Evolutionary conservation across 2,113 vertebrate species (phyloP), one percentile per base, ranked within the genome.

Genomic region (Azemiops feae): DNA sequence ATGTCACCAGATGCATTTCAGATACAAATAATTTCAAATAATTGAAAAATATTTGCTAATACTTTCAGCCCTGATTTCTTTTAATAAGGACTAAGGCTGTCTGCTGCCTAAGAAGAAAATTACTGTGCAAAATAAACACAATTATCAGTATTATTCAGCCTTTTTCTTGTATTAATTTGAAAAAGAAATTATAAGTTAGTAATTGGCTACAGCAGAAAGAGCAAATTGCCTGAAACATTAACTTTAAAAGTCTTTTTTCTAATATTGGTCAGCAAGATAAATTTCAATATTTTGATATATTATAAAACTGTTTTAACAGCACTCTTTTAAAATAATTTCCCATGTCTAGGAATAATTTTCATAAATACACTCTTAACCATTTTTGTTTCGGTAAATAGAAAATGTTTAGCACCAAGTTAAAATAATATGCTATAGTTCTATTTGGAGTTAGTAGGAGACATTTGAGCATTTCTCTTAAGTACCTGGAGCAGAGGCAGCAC

Each of bases 81-180:
- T 81, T 2, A 0, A 45, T 64, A 8, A 58, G 85, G 93, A 85
- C 95, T 18, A 0, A 58, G 5, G 11, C 69, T n/a, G 43, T 12
- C 0, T 23, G 10, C 12, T 45, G 6, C 30, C 53, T 0, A 0
- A 45, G 3, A 23, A 39, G 0, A 93, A 14, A 52, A 25, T 20
- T 9, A 30, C 55, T 0, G 0, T 5, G 1, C 25, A 0, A 91
- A 85, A 52, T 11, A 20, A 52, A 39, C 69, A 22, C 25, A 89
- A 50, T 74, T 57, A 87, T 5, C 60, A 69, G 30, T 64, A 5
- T 58, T 30, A 27, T 30, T 55, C 18, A 25, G 1, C 6, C 25
- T 22, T 34, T 6, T 12, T 64, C 16, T 53, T 81, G 53, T 45
- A 12, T 89, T 39, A 20, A 27, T 87, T 88, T 54, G 23, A 53